Percentiles rank a stretch among this genome's conserved stretches.
Conservation (phyloP, 1,140 invertebrate genomes). For the Pollicipes pollicipes region DNA sequence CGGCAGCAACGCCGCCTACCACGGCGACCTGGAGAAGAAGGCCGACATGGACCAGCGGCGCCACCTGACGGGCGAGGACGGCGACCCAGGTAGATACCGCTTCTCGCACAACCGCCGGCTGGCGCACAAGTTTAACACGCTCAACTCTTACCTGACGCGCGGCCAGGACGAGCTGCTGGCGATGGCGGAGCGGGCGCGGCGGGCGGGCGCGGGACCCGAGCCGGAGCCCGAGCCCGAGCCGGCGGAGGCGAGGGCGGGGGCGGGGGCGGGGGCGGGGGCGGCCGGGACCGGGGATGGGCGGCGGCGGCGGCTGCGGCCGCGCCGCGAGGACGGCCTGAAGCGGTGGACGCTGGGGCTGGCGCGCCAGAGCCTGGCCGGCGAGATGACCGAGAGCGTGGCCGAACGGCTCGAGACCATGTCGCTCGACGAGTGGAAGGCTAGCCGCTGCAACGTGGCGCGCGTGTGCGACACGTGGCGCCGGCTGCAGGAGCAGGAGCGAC, state of each 20-base stretch:
- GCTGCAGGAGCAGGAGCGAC: background rate
- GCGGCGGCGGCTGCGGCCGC: background rate
- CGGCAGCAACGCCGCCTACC: slow-evolving; percentile 76
- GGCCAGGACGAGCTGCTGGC: background rate
- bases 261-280: too few species aligned
- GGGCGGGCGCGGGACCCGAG: background rate
- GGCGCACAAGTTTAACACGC: background rate
- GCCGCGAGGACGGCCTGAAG: background rate
- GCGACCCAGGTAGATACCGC: background rate
- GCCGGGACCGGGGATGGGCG: too few species aligned
- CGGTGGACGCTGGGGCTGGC: background rate
- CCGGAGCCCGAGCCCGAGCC: background rate
- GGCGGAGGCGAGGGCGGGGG: too few species aligned
- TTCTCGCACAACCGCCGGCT: background rate
- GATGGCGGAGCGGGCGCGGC: background rate
- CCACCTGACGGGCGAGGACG: slow-evolving; percentile 41
- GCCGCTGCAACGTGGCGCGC: background rate
- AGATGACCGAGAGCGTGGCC: background rate
- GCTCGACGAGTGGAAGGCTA: background rate
- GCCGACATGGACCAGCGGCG: slow-evolving; percentile 78
- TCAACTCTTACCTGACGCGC: background rate
- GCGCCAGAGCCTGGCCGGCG: background rate
- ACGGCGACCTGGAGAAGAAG: slow-evolving; percentile 83
- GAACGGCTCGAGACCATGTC: background rate
- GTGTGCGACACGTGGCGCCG: background rate